Base-by-base conservation (phyloP, 2,113 vertebrate species). In the Halichoeres trimaculatus region DNA sequence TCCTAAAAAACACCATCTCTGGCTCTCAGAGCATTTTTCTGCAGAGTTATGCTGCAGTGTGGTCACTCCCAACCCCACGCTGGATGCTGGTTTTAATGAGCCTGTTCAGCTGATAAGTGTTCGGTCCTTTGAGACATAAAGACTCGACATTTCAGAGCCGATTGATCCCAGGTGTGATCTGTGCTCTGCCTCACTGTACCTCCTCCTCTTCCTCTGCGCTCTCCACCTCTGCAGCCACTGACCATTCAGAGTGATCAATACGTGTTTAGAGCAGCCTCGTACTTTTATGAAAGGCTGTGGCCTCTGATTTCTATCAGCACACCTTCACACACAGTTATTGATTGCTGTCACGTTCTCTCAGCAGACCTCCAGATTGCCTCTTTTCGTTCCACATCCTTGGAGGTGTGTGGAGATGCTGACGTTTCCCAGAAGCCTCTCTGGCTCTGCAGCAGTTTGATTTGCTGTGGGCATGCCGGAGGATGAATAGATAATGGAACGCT, bases 381-480 rank as follows among this genome's bases (percentile, higher is more conserved):
- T 81, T 45, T 51, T 52, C 45, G 23, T 14, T 74, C 53, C 20
- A 69, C 58, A 53, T 19, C 63, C 55, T 35, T 64, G 20, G 45
- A 65, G 51, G 48, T 65, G 30, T 59, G 48, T 17, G 19, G 52
- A 64, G 41, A 63, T 56, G 69, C 65, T 65, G 64, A 67, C 20
- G 11, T 61, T 41, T 66, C 58, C 67, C 47, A 0, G 0, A 61
- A 76, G 58, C 51, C 55, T 64, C 61, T 64, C 54, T 40, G 48
- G 30, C 48, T 85, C 69, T 68, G 34, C 40, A 58, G 76, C 75
- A 73, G 50, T 85, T 71, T 64, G 68, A 77, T 74, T 77, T 85
- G 83, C 88, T 84, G 57, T 70, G 56, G 73, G 88, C 83, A 71
- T 53, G 87, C 88, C 35, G 17, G 53, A 84, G 85, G 85, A 79